Evolutionary conservation across 2,797 vertebrate species (phyloP).

Genomic region (Tolypeutes matacus): DNA sequence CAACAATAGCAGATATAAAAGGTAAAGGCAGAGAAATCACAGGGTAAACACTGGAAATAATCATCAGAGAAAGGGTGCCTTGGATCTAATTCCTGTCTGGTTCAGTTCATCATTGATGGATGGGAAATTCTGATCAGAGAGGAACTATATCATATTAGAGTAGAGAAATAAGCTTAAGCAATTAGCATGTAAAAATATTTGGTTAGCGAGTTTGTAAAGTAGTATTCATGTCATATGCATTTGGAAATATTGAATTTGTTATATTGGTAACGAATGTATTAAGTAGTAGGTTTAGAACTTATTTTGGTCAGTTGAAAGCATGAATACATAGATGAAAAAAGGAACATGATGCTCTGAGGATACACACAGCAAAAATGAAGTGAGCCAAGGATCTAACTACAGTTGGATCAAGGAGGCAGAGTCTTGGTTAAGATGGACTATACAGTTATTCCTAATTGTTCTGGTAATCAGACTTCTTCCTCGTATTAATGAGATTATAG

Average conservation of each 20-base stretch:
- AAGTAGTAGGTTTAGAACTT: neutral
- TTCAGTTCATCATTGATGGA: neutral
- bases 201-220: neutral
- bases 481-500: neutral
- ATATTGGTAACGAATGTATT: neutral
- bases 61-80: neutral
- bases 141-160: neutral
- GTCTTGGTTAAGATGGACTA: neutral
- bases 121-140: neutral
- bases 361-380: neutral
- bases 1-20: neutral
- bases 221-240: neutral
- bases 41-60: neutral
- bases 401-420: neutral
- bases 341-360: neutral
- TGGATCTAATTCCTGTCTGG: neutral
- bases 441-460: neutral
- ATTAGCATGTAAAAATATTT: slow-evolving; percentile 10
- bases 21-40: neutral
- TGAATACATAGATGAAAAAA: neutral
- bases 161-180: slow-evolving; percentile 5
- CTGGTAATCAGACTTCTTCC: neutral
- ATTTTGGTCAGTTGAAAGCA: neutral
- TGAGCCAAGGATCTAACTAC: neutral
- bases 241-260: slow-evolving; percentile 3